Percentiles rank a stretch among this genome's conserved stretches.
phyloP scores from a whole-genome alignment of 2,888 invertebrate genomes.

The Dryomyza anilis region DNA sequence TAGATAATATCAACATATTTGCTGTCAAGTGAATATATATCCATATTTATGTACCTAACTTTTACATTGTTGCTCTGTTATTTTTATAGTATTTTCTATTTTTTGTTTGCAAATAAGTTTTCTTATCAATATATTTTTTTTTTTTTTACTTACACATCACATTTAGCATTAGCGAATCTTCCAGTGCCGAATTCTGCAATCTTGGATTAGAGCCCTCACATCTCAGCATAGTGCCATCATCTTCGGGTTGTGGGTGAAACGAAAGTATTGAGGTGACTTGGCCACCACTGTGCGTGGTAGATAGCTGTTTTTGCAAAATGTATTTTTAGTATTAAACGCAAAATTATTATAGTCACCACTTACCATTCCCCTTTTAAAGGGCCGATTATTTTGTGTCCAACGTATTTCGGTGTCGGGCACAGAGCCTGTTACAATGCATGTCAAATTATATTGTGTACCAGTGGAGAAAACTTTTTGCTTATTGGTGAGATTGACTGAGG shows the following conservation, averaged over 20 bases:
- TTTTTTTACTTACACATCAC: constrained; percentile 81
- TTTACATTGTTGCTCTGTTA: not conserved
- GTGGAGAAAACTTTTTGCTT: constrained; percentile 81
- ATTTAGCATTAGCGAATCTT: constrained; percentile 81
- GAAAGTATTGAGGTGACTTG: constrained; percentile 77
- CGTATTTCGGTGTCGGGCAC: constrained; percentile 83
- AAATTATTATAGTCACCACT: constrained; percentile 43
- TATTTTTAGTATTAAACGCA: no score
- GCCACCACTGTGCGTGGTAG: constrained; percentile 71
- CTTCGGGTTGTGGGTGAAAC: constrained; percentile 82
- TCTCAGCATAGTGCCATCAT: constrained; percentile 81
- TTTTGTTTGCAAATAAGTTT: not conserved
- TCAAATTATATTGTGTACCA: constrained; percentile 77
- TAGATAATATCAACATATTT: no score
- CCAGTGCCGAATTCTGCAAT: constrained; percentile 75
- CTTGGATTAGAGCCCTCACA: constrained; percentile 86
- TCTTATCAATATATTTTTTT: no score
- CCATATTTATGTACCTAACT: not conserved
- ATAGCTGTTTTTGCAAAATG: constrained; percentile 67
- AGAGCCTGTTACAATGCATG: constrained; percentile 83
- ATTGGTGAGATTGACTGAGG: constrained; percentile 75
- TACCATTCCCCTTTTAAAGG: constrained; percentile 79
- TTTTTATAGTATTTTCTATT: not conserved
- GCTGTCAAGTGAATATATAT: no score
- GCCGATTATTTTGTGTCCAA: constrained; percentile 82